phyloP scores from a whole-genome alignment of 2,888 invertebrate species.

The Tetheella fluctuosa region DNA sequence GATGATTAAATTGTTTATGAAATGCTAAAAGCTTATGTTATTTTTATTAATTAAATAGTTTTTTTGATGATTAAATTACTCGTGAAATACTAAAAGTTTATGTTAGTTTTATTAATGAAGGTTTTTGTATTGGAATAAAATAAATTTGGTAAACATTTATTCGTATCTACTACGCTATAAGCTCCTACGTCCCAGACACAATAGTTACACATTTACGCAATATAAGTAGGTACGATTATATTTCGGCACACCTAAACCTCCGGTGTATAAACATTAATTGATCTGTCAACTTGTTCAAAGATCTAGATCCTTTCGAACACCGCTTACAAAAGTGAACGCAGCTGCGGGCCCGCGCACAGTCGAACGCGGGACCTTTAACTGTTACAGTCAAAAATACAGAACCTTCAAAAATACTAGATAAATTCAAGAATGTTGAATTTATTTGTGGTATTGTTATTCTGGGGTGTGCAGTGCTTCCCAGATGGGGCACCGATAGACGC shows the following conservation, averaged over 20 bases:
- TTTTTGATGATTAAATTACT: constrained; percentile 54
- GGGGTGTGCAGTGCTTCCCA: constrained; percentile 85
- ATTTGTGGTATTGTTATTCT: constrained; percentile 58
- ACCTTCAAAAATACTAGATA: neutral
- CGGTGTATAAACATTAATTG: constrained; percentile 55
- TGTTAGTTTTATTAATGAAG: neutral
- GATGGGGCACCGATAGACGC: constrained; percentile 92
- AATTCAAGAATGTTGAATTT: constrained; percentile 55
- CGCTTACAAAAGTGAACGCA: constrained; percentile 77
- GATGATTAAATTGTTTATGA: constrained; percentile 41
- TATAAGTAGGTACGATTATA: constrained; percentile 35
- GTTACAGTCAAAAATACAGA: constrained; percentile 32
- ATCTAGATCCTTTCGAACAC: constrained; percentile 75
- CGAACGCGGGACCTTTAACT: constrained; percentile 50
- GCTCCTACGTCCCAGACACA: neutral
- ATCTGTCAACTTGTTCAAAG: constrained; percentile 65
- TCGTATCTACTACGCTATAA: neutral
- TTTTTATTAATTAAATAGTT: constrained; percentile 24
- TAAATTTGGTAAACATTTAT: no score
- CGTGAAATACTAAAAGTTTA: constrained; percentile 7
- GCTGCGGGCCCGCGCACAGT: constrained; percentile 63
- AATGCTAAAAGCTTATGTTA: neutral
- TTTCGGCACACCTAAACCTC: constrained; percentile 56
- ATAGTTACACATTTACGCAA: constrained; percentile 43
- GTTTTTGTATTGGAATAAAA: no score